A percentile compares a stretch with the other conserved stretches of the same genome.
phyloP scores from a whole-genome alignment of 2,888 invertebrate species.

The Drosophila pegasa region DNA sequence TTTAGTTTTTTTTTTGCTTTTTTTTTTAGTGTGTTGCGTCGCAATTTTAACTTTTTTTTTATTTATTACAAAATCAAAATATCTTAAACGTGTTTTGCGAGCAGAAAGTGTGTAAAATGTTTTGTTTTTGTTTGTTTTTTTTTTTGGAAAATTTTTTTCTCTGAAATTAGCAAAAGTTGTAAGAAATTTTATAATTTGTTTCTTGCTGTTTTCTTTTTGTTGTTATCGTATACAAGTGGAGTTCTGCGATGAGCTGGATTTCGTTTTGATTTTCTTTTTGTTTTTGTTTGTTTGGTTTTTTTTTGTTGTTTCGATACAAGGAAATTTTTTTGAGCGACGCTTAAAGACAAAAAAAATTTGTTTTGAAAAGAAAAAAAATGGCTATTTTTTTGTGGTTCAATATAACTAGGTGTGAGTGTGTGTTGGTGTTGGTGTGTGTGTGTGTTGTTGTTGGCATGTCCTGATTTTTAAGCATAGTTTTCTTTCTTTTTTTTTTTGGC shows the following conservation, averaged over 20 bases:
- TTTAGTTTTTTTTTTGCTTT: conserved; percentile 7
- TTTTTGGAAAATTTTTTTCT: conserved; percentile 1
- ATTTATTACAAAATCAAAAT: conserved; percentile 49
- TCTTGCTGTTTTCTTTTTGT: not conserved
- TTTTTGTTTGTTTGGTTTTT: too few species aligned
- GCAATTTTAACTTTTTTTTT: conserved; percentile 44
- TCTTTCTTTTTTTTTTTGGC: not conserved
- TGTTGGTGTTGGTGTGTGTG: not conserved
- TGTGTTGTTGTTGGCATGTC: conserved; percentile 1
- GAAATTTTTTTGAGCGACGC: conserved; percentile 26
- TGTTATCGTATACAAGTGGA: conserved; percentile 2
- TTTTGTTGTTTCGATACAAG: conserved; percentile 16
- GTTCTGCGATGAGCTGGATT: conserved; percentile 1
- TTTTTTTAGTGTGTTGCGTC: conserved; percentile 45
- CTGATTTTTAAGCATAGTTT: not conserved
- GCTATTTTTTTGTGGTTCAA: conserved; percentile 1
- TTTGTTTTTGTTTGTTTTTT: not conserved
- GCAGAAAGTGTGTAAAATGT: not conserved
- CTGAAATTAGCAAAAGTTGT: conserved; percentile 11
- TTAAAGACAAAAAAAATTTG: conserved; percentile 8
- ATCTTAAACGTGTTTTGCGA: conserved; percentile 17
- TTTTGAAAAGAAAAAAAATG: not conserved
- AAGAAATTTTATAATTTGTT: conserved; percentile 1
- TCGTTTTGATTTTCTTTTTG: too few species aligned
- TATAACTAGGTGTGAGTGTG: conserved; percentile 2